Evolutionary conservation across 1,140 invertebrate genomes (phyloP).

Genomic region (Papilio polytes): DNA sequence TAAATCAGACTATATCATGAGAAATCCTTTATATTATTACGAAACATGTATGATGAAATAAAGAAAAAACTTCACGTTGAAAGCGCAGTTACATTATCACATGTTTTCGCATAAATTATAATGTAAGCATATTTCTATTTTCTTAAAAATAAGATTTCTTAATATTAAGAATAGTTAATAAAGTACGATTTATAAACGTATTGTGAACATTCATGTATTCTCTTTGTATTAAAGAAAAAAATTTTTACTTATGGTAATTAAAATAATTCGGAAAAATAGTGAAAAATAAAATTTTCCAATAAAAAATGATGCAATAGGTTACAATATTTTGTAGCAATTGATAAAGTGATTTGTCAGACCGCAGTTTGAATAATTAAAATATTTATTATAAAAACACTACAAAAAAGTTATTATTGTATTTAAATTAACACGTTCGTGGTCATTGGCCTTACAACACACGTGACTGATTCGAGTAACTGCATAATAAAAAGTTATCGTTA

Average conservation of each 20-base stretch:
- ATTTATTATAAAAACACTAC: background rate
- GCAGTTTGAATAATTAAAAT: background rate
- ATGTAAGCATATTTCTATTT: background rate
- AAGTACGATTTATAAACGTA: too few species aligned
- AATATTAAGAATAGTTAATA: too few species aligned
- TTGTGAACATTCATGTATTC: too few species aligned
- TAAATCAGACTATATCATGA: conserved; percentile 13
- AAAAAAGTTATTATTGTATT: background rate
- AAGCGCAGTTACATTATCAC: background rate
- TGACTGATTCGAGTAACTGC: background rate
- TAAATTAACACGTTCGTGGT: conserved; percentile 7
- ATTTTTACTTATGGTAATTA: background rate
- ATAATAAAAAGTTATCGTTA: too few species aligned
- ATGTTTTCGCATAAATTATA: too few species aligned
- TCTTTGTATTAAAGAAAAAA: too few species aligned
- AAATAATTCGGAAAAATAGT: background rate
- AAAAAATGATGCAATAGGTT: background rate
- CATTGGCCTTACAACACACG: background rate
- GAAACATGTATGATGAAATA: background rate
- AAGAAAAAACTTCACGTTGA: background rate
- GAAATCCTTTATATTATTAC: background rate
- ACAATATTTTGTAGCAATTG: background rate
- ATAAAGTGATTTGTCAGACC: background rate
- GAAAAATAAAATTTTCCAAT: background rate
- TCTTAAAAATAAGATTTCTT: background rate